Evolutionary conservation across 2,113 vertebrate species (phyloP).

Genomic region (Eptesicus fuscus): DNA sequence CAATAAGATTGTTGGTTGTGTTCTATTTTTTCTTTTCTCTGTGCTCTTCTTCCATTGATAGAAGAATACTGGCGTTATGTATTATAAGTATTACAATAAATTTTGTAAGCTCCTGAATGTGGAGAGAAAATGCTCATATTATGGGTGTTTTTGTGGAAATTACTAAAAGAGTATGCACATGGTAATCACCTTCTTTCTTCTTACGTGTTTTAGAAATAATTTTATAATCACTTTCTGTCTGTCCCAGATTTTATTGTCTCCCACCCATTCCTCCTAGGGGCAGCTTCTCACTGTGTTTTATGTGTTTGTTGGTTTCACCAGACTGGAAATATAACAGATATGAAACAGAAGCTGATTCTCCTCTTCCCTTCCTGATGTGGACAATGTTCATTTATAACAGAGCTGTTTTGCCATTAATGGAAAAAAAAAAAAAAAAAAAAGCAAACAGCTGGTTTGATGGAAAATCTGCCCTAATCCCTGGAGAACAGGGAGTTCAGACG

Average conservation of each 20-base stretch:
- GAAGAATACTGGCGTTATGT: background rate
- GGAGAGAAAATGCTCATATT: constrained; percentile 2
- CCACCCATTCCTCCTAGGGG: background rate
- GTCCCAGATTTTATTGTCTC: constrained; percentile 30
- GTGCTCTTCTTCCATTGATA: background rate
- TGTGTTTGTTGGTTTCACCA: background rate
- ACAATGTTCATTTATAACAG: constrained; percentile 56
- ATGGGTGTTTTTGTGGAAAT: constrained; percentile 33
- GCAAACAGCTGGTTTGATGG: constrained; percentile 57
- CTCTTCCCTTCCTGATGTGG: background rate
- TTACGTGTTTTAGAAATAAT: constrained; percentile 37
- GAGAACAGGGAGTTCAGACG: constrained; percentile 49
- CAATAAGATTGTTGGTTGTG: background rate
- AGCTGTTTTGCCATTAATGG: constrained; percentile 46
- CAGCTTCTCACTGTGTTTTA: constrained; percentile 20
- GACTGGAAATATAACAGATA: constrained; percentile 36
- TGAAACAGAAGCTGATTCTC: constrained; percentile 35
- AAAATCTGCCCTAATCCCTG: constrained; percentile 54
- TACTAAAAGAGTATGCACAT: background rate
- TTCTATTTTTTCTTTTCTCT: background rate
- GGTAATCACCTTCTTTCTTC: background rate
- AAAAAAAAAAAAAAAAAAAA: background rate
- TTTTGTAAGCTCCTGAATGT: background rate
- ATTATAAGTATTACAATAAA: background rate
- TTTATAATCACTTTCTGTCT: constrained; percentile 29